Evolutionary conservation across 2,888 invertebrate genomes (phyloP), one percentile per base, ranked within the genome.

Genomic region (Diarsia brunnea): DNA sequence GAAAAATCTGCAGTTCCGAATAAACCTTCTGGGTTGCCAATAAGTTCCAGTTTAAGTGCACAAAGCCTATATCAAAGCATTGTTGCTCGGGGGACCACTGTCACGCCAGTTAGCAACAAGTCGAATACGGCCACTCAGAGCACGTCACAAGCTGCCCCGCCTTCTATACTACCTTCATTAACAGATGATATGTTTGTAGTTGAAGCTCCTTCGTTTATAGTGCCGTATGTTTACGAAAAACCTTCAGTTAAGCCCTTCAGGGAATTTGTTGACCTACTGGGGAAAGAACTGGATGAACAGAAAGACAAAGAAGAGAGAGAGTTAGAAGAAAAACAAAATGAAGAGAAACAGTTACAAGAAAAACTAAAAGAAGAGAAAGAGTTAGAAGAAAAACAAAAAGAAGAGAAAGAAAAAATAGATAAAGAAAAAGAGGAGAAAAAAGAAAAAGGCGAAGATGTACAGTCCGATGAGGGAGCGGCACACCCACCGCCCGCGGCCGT

Each of bases 111-210:
- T 4, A 91, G 91, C 55, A 87, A 88, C 90, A 91, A 93, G 79
- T 89, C 88, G 61, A 93, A 86, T 73, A 79, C 82, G 47, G 78
- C 94, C 45, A 88, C 93, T 65, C 93, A 96, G 84, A 91, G 93
- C 81, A 65, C 75, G 24, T n/a, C 77, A 31, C 89, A 85, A 55
- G 61, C 79, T 27, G 60, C 83, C 27, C 84, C 87, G 27, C 97
- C 97, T 58, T 97, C 97, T 53, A 97, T 98, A 82, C 93, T 99
- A 87, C 98, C 98, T 0, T 98, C 98, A 12, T 94, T 99, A 43
- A 98, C 98, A 31, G 99, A 99, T 92, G 98, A 99, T 89, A 99
- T 99, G 98, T 99, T 98, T 93, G 98, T 99, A 19, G 98, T 99
- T 16, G 99, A 99, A 94, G 99, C 99, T 47, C 99, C 99, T 11